Evolutionary conservation across 2,888 invertebrate genomes (phyloP).

Genomic region (Tanypteryx hageni): DNA sequence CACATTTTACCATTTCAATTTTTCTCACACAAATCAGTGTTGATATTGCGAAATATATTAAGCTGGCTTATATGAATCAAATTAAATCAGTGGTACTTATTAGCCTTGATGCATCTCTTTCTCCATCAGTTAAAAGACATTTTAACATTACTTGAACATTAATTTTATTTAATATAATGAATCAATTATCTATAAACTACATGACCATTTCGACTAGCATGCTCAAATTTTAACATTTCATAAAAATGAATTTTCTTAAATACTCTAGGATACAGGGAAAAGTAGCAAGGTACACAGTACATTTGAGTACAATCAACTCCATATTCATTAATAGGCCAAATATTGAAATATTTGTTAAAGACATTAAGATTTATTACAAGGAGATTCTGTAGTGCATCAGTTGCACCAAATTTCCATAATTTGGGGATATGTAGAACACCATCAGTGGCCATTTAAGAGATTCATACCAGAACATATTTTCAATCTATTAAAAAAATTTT

Average conservation of each 20-base stretch:
- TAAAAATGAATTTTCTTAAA: conserved; percentile 51
- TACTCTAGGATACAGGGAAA: conserved; percentile 20
- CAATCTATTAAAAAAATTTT: conserved; percentile 28
- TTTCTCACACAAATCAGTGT: no score
- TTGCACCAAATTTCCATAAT: conserved; percentile 35
- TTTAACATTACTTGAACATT: conserved; percentile 31
- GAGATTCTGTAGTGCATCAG: conserved; percentile 6
- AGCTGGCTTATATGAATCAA: no score
- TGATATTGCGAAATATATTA: no score
- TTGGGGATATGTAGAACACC: conserved; percentile 56
- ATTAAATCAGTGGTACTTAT: no score
- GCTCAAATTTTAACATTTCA: conserved; percentile 57
- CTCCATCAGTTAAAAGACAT: neutral
- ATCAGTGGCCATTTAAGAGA: conserved; percentile 25
- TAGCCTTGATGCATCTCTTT: no score
- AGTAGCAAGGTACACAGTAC: conserved; percentile 54
- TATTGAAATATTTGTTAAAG: conserved; percentile 42
- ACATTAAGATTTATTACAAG: conserved; percentile 37
- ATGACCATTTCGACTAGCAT: conserved; percentile 46
- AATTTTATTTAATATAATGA: conserved; percentile 59
- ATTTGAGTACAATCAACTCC: conserved; percentile 54
- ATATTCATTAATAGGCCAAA: conserved; percentile 45
- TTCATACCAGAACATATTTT: conserved; percentile 14
- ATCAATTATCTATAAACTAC: conserved; percentile 53
- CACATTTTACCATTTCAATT: no score